phyloP scores from a whole-genome alignment of 2,113 vertebrate genomes.

The Nesoenas mayeri region DNA sequence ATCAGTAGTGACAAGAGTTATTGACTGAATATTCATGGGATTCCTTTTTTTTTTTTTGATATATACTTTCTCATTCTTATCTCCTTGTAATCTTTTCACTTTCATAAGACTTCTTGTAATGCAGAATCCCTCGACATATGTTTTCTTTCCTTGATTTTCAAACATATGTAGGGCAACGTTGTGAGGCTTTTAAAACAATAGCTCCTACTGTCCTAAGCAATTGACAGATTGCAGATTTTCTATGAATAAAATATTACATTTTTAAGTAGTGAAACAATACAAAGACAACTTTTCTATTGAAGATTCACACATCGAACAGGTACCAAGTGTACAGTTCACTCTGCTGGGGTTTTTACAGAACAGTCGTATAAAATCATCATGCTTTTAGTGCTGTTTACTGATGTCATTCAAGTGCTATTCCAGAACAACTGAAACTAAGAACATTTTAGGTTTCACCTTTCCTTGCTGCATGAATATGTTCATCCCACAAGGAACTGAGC shows the following conservation, averaged over 20 bases:
- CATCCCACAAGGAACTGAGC: neutral
- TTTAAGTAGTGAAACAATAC: neutral
- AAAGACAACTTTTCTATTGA: neutral
- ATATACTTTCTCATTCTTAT: neutral
- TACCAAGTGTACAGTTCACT: neutral
- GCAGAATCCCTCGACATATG: neutral
- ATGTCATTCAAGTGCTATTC: neutral
- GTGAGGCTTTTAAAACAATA: neutral
- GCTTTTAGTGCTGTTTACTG: neutral
- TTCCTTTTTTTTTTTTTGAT: neutral
- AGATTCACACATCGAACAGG: neutral
- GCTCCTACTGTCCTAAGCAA: neutral
- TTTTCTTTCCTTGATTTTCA: conserved; percentile 23
- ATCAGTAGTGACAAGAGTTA: neutral
- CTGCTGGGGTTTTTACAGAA: neutral
- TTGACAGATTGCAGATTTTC: neutral
- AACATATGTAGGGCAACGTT: neutral
- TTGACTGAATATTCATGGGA: neutral
- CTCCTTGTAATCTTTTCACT: neutral
- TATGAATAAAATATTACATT: conserved; percentile 32
- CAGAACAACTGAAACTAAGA: neutral
- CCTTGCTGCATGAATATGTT: neutral
- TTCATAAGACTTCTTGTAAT: neutral
- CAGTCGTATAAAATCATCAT: neutral
- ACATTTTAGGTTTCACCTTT: neutral